Base-by-base conservation (phyloP, 1,140 invertebrate species). In the Brachionus rotundiformis region DNA sequence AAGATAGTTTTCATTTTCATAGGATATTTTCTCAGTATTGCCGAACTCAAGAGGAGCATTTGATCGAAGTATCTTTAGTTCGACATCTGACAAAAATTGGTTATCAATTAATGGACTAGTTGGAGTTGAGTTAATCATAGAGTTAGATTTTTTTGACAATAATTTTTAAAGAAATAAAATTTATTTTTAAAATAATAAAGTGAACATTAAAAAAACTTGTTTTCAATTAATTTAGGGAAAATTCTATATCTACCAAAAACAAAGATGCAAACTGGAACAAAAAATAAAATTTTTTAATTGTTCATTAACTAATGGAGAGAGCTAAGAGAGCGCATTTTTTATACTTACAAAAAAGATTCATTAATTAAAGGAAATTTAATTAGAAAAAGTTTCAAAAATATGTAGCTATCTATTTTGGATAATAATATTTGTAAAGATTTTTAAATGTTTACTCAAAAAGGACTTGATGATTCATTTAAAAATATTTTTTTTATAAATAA, bases 21-120 rank as follows among this genome's bases (percentile, higher is more conserved):
- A 36, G 19, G 29, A 19, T 13, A 68, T 68, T n/a, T 19, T n/a
- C 2, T 68, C 63, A 2, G 31, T 68, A 7, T 13, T 36, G 33
- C 36, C 11, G 4, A 68, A 11, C n/a, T 68, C 63, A 8, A 68
- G 36, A 36, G 63, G 63, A 19, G 7, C 16, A 16, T 19, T 31
- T n/a, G 63, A 33, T 33, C 63, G 10, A 8, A 68, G 31, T 1
- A 68, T 68, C 33, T 33, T 68, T n/a, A 68, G 19, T 19, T 68
- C 63, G n/a, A 68, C 23, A n/a, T 68, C 63, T 10, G 63, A 68
- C 36, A 68, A 68, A 19, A 33, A 33, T 36, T 68, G 29, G 36
- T 39, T 29, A 63, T 33, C 27, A 63, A 13, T 4, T 1, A 27
- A 33, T 23, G 13, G n/a, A 13, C n/a, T 25, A 29, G 25, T 13